Evolutionary conservation across 2,113 vertebrate genomes (phyloP), one percentile per base, ranked within the genome.

Genomic region (Numida meleagris): DNA sequence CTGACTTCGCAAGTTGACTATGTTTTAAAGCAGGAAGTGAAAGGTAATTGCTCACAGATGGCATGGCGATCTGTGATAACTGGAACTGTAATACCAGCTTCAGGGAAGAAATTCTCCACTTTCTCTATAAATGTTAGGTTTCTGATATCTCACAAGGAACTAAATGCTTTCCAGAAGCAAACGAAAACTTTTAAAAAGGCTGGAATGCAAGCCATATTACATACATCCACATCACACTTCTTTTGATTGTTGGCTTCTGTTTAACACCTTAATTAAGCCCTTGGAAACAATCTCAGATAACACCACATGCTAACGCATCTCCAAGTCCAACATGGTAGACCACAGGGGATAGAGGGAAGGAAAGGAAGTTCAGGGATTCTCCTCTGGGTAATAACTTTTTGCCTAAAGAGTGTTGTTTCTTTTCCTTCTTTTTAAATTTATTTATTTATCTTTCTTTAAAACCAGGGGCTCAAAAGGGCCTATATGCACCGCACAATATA

Each of bases 21-120:
- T 1, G 4, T 72, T 89, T 84, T 48, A 34, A 42, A 83, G 46
- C 73, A 76, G 58, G 45, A 92, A 83, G 57, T 68, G 65, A 65
- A 86, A 90, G 9, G 31, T 77, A 75, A 86, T 77, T 90, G 45
- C 20, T 96, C 38, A 78, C 42, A 88, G 68, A 88, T 65, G 61
- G 25, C 66, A 72, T 31, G 40, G 34, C 65, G 77, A 79, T 71
- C 33, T 40, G 73, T 86, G 51, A 57, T 66, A 72, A 88, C 2
- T 88, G 55, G 48, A 86, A 78, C 11, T 68, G 61, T 27, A 77
- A n/a, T 50, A 71, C 46, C 71, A 57, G 42, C 34, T 90, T 81
- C 57, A 48, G 33, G 51, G 38, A 81, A 88, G 68, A 92, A 88
- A 81, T 42, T 46, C 34, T 90, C 29, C 4, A 42, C 18, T 57